Conservation (phyloP, 1,140 invertebrate species). For the Drosophila leontia region DNA sequence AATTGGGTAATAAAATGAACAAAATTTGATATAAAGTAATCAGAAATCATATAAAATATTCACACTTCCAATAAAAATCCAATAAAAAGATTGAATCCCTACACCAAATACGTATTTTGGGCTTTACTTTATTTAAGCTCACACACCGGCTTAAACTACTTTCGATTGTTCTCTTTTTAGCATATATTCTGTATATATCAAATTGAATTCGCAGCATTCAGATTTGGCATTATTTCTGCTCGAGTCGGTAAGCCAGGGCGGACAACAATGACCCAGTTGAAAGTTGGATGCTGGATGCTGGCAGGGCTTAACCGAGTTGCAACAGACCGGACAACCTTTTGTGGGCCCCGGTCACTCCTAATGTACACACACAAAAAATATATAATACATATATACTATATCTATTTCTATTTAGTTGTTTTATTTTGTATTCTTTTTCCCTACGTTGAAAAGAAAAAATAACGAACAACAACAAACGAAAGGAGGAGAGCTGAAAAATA, state of each 20-base stretch:
- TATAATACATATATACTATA: conserved; percentile 25
- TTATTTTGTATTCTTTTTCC: conserved; percentile 24
- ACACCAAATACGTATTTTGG: not conserved
- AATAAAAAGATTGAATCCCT: not conserved
- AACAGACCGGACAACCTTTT: conserved; percentile 63
- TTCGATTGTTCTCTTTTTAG: conserved; percentile 31
- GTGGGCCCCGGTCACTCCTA: conserved; percentile 56
- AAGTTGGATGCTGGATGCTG: conserved; percentile 13
- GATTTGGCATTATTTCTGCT: conserved; percentile 46
- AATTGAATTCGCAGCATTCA: conserved; percentile 37
- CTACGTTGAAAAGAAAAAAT: conserved; percentile 50
- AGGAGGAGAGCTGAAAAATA: conserved; percentile 51
- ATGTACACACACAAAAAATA: conserved; percentile 46
- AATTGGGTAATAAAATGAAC: too few species aligned
- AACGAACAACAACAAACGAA: conserved; percentile 46
- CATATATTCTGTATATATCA: conserved; percentile 22
- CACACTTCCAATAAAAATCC: not conserved
- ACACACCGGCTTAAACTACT: conserved; percentile 14
- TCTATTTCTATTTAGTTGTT: conserved; percentile 39
- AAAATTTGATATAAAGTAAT: not conserved
- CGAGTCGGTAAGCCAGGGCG: conserved; percentile 42
- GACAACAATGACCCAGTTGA: conserved; percentile 51
- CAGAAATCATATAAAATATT: not conserved
- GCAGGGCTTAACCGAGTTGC: conserved; percentile 51
- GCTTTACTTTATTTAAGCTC: conserved; percentile 1